Conservation (phyloP, 2,797 vertebrate genomes). For the Tachyglossus aculeatus region DNA sequence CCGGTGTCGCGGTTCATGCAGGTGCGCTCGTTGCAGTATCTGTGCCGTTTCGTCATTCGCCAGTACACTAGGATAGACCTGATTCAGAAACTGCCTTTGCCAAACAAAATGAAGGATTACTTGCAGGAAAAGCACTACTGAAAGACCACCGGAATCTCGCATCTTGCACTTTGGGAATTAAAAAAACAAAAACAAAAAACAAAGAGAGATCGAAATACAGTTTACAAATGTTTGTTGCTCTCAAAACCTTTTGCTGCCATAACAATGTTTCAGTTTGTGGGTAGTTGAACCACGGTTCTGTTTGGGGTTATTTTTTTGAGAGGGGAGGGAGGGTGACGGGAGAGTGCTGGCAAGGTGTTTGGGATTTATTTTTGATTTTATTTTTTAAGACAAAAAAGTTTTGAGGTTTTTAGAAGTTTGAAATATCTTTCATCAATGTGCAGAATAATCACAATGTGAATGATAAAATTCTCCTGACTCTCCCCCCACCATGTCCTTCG, state of each 20-base stretch:
- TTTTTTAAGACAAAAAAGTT: constrained; percentile 66
- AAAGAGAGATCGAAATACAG: constrained; percentile 84
- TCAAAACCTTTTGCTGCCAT: constrained; percentile 81
- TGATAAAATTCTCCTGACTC: constrained; percentile 71
- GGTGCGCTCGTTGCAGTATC: constrained; percentile 97
- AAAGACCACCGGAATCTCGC: constrained; percentile 83
- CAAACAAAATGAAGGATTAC: constrained; percentile 99
- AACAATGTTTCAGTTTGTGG: constrained; percentile 78
- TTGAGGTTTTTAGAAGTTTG: constrained; percentile 70
- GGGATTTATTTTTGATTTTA: constrained; percentile 43
- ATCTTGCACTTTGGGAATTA: constrained; percentile 94
- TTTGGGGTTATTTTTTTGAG: constrained; percentile 55
- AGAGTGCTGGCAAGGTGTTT: constrained; percentile 20
- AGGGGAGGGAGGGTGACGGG: constrained; percentile 33
- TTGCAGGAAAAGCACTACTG: constrained; percentile 99
- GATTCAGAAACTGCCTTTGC: constrained; percentile 99
- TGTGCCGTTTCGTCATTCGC: constrained; percentile 97
- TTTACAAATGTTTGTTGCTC: constrained; percentile 88
- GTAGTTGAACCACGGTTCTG: constrained; percentile 65
- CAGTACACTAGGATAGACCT: constrained; percentile 98
- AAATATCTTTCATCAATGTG: constrained; percentile 76
- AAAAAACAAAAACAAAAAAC: too few species aligned
- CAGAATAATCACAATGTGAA: constrained; percentile 82
- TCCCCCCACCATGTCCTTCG: constrained; percentile 72
- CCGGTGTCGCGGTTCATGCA: constrained; percentile 98